phyloP scores from a whole-genome alignment of 1,140 invertebrate genomes.

The Nebria ingens region DNA sequence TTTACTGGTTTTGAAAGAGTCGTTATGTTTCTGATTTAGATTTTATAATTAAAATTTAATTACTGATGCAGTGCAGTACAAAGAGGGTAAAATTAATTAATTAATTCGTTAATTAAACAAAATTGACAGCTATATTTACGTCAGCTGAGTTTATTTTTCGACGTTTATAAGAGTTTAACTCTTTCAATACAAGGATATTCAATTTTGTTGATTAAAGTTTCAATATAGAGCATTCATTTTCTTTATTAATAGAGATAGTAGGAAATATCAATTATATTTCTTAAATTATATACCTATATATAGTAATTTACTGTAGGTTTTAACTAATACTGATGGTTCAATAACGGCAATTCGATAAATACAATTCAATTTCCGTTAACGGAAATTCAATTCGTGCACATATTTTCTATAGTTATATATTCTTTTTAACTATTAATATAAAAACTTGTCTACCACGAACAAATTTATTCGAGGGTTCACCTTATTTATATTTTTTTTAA shows the following conservation, averaged over 20 bases:
- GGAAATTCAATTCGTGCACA: neutral
- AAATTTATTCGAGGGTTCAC: neutral
- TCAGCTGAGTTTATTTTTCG: too few relatives aligned
- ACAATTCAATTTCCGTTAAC: neutral
- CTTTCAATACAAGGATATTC: too few relatives aligned
- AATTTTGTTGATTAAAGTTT: too few relatives aligned
- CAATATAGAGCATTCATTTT: too few relatives aligned
- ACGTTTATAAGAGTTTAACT: too few relatives aligned
- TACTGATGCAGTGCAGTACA: neutral
- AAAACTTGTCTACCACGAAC: neutral
- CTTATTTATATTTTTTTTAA: neutral
- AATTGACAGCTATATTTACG: too few relatives aligned
- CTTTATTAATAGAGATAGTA: too few relatives aligned
- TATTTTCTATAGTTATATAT: neutral
- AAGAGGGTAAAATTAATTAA: too few relatives aligned
- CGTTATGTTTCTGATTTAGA: neutral
- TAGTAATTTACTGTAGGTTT: neutral
- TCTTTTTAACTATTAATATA: neutral
- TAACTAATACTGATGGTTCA: neutral
- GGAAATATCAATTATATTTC: too few relatives aligned
- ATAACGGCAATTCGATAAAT: too few relatives aligned
- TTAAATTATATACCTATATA: too few relatives aligned
- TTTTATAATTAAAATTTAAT: neutral
- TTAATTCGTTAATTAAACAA: too few relatives aligned
- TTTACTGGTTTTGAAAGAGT: neutral